These are phyloP conservation scores for Lepidocyrtinus sp. DNA, from an alignment of 2,888 invertebrate genomes.

Conservation along the genomic window DNA sequence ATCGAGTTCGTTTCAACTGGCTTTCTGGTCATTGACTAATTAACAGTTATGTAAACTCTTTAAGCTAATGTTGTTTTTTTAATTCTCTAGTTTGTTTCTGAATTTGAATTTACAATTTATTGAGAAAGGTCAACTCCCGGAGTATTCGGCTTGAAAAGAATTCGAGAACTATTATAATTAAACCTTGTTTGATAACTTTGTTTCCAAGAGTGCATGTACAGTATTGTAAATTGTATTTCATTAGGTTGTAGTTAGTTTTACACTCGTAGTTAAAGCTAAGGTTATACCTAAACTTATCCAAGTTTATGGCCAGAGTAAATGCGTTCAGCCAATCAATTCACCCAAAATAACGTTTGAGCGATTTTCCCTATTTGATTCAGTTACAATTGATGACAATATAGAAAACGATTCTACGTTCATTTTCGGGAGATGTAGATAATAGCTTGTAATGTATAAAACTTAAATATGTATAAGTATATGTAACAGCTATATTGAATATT, in stretches of 20 bases:
- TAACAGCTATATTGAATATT: too few relatives aligned
- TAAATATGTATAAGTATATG: too few relatives aligned
- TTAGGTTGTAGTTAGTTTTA: neutral
- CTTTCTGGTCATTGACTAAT: too few relatives aligned
- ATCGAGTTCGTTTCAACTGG: too few relatives aligned
- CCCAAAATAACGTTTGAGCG: conserved; percentile 49
- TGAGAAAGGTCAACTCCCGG: too few relatives aligned
- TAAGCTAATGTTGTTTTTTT: too few relatives aligned
- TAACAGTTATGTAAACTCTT: too few relatives aligned
- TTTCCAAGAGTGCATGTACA: neutral
- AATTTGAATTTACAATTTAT: neutral
- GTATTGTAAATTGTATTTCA: neutral
- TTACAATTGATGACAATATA: neutral
- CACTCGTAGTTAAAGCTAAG: conserved; percentile 31
- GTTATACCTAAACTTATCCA: conserved; percentile 27
- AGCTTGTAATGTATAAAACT: conserved; percentile 34
- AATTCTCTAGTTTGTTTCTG: too few relatives aligned
- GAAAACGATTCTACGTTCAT: conserved; percentile 26
- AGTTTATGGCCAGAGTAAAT: conserved; percentile 50
- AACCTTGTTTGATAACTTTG: too few relatives aligned
- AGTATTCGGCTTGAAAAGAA: too few relatives aligned
- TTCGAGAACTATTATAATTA: too few relatives aligned
- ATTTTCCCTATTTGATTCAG: neutral
- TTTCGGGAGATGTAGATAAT: conserved; percentile 49
- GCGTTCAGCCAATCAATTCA: conserved; percentile 66